phyloP scores from a whole-genome alignment of 2,888 invertebrate genomes.

The Ophraella communa region DNA sequence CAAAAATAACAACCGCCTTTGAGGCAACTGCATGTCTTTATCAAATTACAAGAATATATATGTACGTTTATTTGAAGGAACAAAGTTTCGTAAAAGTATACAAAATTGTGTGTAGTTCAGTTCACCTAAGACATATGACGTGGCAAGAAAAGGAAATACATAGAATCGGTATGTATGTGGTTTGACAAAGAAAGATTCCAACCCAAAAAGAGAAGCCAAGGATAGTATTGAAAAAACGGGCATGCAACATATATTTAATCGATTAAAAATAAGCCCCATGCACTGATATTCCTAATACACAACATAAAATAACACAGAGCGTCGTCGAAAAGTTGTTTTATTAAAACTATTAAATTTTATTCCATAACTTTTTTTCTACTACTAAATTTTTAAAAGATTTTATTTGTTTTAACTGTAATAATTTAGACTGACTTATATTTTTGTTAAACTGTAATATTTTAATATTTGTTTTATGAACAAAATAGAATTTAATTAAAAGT shows the following conservation, averaged over 20 bases:
- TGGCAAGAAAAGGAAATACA: slow-evolving; percentile 29
- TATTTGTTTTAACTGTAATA: too few relatives aligned
- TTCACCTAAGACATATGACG: slow-evolving; percentile 16
- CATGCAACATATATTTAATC: slow-evolving; percentile 53
- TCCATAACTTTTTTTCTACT: not conserved
- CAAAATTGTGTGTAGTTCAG: slow-evolving; percentile 26
- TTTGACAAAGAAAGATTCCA: slow-evolving; percentile 46
- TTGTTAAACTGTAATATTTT: too few relatives aligned
- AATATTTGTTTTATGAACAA: too few relatives aligned
- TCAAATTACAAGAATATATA: slow-evolving; percentile 34
- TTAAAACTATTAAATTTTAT: not conserved
- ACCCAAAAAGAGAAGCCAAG: slow-evolving; percentile 58
- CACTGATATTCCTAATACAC: slow-evolving; percentile 52
- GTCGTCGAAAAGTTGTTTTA: slow-evolving; percentile 9
- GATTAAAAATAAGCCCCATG: slow-evolving; percentile 52
- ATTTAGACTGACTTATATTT: too few relatives aligned
- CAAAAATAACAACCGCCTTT: slow-evolving; percentile 52
- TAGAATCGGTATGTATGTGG: slow-evolving; percentile 26
- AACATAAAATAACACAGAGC: slow-evolving; percentile 43
- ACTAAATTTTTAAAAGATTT: too few relatives aligned
- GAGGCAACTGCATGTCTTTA: slow-evolving; percentile 43
- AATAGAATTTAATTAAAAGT: not conserved
- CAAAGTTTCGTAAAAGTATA: slow-evolving; percentile 36
- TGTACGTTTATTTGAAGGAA: slow-evolving; percentile 35
- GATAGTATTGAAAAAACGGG: slow-evolving; percentile 26